These are phyloP conservation scores for Hippoglossus stenolepis DNA, from an alignment of 2,113 vertebrate genomes.

Conservation along the genomic window DNA sequence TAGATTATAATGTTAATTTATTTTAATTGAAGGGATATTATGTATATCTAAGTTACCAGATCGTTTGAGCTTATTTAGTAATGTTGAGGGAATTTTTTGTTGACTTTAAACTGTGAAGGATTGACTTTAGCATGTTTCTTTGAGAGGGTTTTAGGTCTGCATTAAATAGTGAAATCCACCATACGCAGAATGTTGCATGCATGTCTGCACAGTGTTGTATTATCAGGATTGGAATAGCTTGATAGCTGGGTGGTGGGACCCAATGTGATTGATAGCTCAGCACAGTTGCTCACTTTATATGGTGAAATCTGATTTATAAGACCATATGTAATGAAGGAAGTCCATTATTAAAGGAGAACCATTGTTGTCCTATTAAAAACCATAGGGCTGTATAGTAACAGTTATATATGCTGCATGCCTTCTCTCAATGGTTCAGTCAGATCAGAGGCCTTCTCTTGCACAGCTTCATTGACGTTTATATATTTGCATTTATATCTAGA, in stretches of 20 bases:
- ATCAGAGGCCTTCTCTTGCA: no score
- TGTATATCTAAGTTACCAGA: neutral
- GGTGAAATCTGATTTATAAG: no score
- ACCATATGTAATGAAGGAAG: no score
- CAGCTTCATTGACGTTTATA: neutral
- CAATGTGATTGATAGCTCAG: no score
- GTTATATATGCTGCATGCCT: neutral
- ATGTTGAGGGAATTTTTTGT: neutral
- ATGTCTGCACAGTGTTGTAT: neutral
- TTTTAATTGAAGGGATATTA: neutral
- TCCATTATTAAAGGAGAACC: no score
- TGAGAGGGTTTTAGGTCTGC: neutral
- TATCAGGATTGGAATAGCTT: neutral
- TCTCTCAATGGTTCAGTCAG: neutral
- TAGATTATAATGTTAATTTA: neutral
- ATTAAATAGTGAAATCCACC: neutral
- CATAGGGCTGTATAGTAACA: neutral
- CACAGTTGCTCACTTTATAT: no score
- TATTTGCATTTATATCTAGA: neutral
- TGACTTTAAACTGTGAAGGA: neutral
- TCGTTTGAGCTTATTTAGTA: neutral
- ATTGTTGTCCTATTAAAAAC: neutral
- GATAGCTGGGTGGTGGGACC: no score
- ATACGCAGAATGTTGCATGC: neutral
- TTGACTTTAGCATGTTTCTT: neutral